Evolutionary conservation across 2,888 invertebrate genomes (phyloP), one percentile per base, ranked within the genome.

Genomic region (Lochmaea crataegi): DNA sequence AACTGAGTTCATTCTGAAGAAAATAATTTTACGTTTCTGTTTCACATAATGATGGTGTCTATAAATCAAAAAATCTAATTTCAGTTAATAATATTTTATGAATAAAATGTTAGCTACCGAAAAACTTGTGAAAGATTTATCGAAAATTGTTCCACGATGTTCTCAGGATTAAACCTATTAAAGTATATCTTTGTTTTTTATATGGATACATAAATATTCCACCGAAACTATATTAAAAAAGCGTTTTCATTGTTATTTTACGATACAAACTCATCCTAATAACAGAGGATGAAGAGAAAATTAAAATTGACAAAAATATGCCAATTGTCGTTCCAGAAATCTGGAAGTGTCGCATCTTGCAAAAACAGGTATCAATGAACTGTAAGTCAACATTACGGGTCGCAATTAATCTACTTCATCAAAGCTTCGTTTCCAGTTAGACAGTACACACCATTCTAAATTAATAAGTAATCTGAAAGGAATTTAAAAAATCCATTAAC

Each of bases 1-100:
- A 53, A 53, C 38, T 11, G 53, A 38, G 4, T 65, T 56, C 32
- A 65, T 38, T 56, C 53, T 51, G 32, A 65, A 45, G 48, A 32
- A 41, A 61, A 32, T 70, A 70, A 70, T 70, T 64, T 11, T 53
- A 64, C 64, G 70, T 64, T 70, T 70, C 64, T 18, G 56, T 70
- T 70, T 70, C 70, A 64, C 53, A 60, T 74, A 74, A 74, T 71
- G 71, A 74, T 38, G 60, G 68, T 14, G 18, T 38, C 74, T 60
- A 74, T 74, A 76, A 73, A 74, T 76, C 69, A 61, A 73, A 66
- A 70, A 75, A 77, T 64, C 73, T 68, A 71, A 74, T 77, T 77
- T 70, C 66, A 48, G 41, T 70, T 77, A 74, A 77, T 65, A 57
- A 68, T 51, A 42, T 71, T 71, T 61, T 75, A 66, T 69, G 66